Conservation (phyloP, 2,113 vertebrate species). For the Vimba vimba region DNA sequence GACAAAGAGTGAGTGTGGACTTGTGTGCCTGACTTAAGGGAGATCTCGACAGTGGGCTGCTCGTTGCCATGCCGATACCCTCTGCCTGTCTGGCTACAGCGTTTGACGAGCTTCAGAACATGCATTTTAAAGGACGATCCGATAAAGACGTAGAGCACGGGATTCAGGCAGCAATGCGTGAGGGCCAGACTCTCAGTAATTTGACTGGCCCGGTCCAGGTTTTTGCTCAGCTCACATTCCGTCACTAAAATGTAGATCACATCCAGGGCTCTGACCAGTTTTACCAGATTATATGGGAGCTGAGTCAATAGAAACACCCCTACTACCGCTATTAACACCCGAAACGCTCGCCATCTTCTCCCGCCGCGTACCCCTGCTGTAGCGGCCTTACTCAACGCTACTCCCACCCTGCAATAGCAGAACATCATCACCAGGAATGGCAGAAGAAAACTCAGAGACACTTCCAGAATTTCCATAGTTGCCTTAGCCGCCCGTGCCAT, state of each 20-base stretch:
- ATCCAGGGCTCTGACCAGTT: constrained; percentile 83
- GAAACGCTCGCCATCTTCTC: constrained; percentile 80
- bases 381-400: constrained; percentile 69
- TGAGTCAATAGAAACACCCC: constrained; percentile 87
- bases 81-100: constrained; percentile 55
- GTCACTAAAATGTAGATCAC: constrained; percentile 81
- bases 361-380: constrained; percentile 72
- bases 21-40: constrained; percentile 62
- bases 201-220: constrained; percentile 81
- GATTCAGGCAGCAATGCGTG: constrained; percentile 91
- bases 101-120: constrained; percentile 81
- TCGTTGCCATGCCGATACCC: constrained; percentile 34
- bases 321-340: constrained; percentile 84
- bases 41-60: constrained; percentile 67
- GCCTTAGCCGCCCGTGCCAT: constrained; percentile 76
- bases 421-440: constrained; percentile 87
- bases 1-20: constrained; percentile 45
- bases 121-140: constrained; percentile 86
- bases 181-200: constrained; percentile 87
- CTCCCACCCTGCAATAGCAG: constrained; percentile 82
- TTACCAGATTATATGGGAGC: constrained; percentile 88
- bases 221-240: constrained; percentile 82
- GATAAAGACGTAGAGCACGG: constrained; percentile 85
- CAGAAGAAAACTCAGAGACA: constrained; percentile 83
- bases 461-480: constrained; percentile 82